Base-by-base conservation (phyloP, 2,797 vertebrate genomes). In the Eidolon dupreanum region DNA sequence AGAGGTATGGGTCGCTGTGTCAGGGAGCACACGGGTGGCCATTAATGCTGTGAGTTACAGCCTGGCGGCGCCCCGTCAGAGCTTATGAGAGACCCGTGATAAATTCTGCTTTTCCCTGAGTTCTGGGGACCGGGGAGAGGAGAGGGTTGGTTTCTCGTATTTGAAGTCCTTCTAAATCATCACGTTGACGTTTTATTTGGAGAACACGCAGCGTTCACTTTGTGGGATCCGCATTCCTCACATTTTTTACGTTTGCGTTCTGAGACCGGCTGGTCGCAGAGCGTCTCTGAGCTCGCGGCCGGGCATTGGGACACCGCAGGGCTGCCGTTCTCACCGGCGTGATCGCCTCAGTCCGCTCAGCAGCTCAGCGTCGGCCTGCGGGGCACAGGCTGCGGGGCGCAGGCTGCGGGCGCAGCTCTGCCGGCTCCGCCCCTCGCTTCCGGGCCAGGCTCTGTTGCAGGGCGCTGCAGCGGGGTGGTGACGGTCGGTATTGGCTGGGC, bases 11-110 rank as follows among this genome's bases (percentile, higher is more conserved):
- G 66, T 53, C n/a, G 3, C 82, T 6, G 0, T 43, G 93, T 92
- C 92, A 84, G 88, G 97, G 95, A 94, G 90, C 97, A 82, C 20
- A 6, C 95, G 57, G 70, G 87, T 93, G 98, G 96, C 96, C 53
- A 5, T 96, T 97, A 73, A 15, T 17, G 43, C 53, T 11, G 19
- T 57, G 91, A 98, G 92, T 97, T 97, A 93, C 73, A 33, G 88
- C 74, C 71, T 0, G 8, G 77, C 0, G 71, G 70, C 86, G 93
- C 61, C 19, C 36, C 90, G 77, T 91, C 93, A 93, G 70, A 93
- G 90, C 77, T 96, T 90, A 13, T 19, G 87, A 55, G 77, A 97
- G 89, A 43, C 57, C 86, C 93, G 97, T 90, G 95, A 97, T 95
- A 96, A 97, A 97, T 98, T 66, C 93, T 85, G 31, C 33, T 31